Percentiles rank a stretch among this genome's conserved stretches.
phyloP scores from a whole-genome alignment of 2,888 invertebrate genomes.

The Eumacrocentrus americanus region DNA sequence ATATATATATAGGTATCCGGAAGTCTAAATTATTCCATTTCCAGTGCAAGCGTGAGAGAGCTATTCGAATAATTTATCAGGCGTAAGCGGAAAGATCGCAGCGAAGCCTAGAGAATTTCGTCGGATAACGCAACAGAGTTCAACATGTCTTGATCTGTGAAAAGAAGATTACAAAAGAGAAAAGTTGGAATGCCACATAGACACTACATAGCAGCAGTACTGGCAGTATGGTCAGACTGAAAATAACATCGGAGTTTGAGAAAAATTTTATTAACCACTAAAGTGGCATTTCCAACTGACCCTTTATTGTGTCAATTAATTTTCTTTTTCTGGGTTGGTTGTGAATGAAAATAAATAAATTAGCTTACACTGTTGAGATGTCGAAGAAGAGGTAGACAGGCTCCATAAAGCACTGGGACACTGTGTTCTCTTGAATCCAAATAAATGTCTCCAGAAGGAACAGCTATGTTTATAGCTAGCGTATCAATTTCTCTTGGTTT shows the following conservation, averaged over 20 bases:
- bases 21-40: constrained; percentile 31
- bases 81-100: constrained; percentile 22
- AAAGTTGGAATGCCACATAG: too few species aligned
- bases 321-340: too few species aligned
- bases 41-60: constrained; percentile 1
- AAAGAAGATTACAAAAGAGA: not conserved
- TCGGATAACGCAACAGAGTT: constrained; percentile 16
- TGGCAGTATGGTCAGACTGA: not conserved
- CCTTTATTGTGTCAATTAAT: too few species aligned
- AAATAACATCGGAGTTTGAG: too few species aligned
- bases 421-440: constrained; percentile 29
- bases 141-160: constrained; percentile 15
- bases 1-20: not conserved
- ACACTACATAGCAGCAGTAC: too few species aligned
- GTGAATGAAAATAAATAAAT: constrained; percentile 7
- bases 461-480: too few species aligned
- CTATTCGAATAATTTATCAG: constrained; percentile 30
- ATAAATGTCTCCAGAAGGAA: constrained; percentile 30
- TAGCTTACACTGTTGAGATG: constrained; percentile 6
- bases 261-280: too few species aligned
- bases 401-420: not conserved
- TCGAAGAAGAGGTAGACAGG: not conserved
- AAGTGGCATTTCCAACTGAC: too few species aligned
- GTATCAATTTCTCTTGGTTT: constrained; percentile 31
- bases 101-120: constrained; percentile 1